phyloP scores from a whole-genome alignment of 2,888 invertebrate genomes.

The Heliothis peltigera region DNA sequence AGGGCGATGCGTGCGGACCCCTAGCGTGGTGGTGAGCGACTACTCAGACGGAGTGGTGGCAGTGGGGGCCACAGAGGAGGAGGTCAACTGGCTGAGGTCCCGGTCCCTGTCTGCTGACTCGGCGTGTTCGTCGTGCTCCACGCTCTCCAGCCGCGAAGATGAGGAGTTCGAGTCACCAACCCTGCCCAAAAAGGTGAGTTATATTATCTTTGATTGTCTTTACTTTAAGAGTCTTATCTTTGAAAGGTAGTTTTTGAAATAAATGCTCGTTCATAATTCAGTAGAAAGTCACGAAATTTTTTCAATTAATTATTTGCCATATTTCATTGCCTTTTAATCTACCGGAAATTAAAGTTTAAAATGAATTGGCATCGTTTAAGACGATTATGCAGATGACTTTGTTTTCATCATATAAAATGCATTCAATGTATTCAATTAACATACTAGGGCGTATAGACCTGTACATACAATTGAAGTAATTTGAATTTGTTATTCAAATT shows the following conservation, averaged over 20 bases:
- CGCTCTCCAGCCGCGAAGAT: constrained; percentile 93
- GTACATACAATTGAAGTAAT: not conserved
- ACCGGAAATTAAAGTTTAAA: not conserved
- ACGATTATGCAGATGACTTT: constrained; percentile 4
- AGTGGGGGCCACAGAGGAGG: constrained; percentile 85
- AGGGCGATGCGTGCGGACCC: constrained; percentile 93
- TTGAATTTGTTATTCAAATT: not conserved
- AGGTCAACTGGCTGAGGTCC: constrained; percentile 84
- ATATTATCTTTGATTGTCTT: constrained; percentile 31
- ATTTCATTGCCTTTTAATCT: no score
- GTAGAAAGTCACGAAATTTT: not conserved
- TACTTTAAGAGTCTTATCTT: not conserved
- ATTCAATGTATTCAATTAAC: constrained; percentile 5
- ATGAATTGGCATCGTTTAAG: not conserved
- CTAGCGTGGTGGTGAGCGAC: constrained; percentile 96
- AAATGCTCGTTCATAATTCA: not conserved
- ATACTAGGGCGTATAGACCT: not conserved
- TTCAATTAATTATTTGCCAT: not conserved
- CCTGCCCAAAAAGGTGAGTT: constrained; percentile 88
- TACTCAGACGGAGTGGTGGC: constrained; percentile 92
- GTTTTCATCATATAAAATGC: constrained; percentile 5
- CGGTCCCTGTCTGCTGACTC: constrained; percentile 91
- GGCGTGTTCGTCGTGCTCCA: constrained; percentile 94
- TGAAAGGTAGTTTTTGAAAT: no score
- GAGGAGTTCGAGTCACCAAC: constrained; percentile 88